Evolutionary conservation across 2,113 vertebrate species (phyloP).

Genomic region (Crotalus viridis): DNA sequence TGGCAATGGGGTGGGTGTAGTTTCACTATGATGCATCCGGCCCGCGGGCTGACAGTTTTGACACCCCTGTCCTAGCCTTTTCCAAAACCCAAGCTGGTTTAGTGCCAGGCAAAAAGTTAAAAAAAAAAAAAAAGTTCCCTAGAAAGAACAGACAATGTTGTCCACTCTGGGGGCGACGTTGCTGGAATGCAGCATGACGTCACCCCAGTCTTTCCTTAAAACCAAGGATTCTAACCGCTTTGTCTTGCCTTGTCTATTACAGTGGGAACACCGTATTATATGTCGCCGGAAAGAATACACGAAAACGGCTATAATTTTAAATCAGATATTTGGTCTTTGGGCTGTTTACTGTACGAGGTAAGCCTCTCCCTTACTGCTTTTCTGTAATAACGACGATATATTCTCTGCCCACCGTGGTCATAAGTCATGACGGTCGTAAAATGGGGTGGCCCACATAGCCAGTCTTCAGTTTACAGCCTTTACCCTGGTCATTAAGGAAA

Average conservation of each 20-base stretch:
- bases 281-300: conserved; percentile 98
- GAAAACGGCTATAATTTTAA: conserved; percentile 99
- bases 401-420: not conserved
- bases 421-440: not conserved
- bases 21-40: too few relatives aligned
- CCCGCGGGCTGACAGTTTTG: too few relatives aligned
- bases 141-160: too few relatives aligned
- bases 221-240: not conserved
- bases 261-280: conserved; percentile 99
- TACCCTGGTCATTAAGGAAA: not conserved
- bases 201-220: not conserved
- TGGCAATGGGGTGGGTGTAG: too few relatives aligned
- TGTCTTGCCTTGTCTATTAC: conserved; percentile 56
- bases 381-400: not conserved
- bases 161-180: too few relatives aligned
- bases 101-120: too few relatives aligned
- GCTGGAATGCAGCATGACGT: too few relatives aligned
- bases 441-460: not conserved
- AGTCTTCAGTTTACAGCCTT: not conserved
- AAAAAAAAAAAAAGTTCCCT: too few relatives aligned
- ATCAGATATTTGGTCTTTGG: conserved; percentile 99
- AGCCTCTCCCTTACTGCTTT: conserved; percentile 42
- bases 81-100: too few relatives aligned
- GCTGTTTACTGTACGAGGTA: conserved; percentile 97
- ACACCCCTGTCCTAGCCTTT: too few relatives aligned